These are phyloP conservation scores for Anabacerthia variegaticeps DNA, from an alignment of 2,797 vertebrate genomes.

Conservation along the genomic window DNA sequence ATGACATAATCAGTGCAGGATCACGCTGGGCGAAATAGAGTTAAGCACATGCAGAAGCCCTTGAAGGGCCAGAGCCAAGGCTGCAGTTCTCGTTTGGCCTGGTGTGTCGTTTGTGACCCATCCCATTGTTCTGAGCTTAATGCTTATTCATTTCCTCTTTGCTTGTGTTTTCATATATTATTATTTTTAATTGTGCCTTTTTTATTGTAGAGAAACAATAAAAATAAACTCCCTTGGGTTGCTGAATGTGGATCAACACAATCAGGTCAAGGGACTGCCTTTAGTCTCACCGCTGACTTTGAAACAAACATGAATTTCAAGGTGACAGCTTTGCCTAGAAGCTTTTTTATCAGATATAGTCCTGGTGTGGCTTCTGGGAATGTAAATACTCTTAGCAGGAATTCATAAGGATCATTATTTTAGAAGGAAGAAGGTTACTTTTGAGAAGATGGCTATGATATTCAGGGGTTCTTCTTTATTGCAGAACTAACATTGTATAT, in stretches of 20 bases:
- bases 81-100: neutral
- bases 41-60: neutral
- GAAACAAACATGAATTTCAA: neutral
- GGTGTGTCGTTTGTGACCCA: accelerated
- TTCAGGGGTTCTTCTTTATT: neutral
- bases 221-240: conserved; percentile 25
- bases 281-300: neutral
- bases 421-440: neutral
- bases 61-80: neutral
- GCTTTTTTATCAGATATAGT: neutral
- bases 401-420: neutral
- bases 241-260: neutral
- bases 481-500: neutral
- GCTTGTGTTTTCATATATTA: conserved; percentile 11
- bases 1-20: neutral
- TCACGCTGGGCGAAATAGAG: neutral
- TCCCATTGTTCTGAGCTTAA: conserved; percentile 55
- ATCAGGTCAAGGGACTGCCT: neutral
- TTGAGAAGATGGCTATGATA: neutral
- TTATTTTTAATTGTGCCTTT: conserved; percentile 46
- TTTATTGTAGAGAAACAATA: conserved; percentile 39
- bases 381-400: neutral
- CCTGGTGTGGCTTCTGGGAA: neutral
- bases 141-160: conserved; percentile 58
- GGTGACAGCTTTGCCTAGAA: neutral